Evolutionary conservation across 2,113 vertebrate species (phyloP).

Genomic region (Apteryx owenii): DNA sequence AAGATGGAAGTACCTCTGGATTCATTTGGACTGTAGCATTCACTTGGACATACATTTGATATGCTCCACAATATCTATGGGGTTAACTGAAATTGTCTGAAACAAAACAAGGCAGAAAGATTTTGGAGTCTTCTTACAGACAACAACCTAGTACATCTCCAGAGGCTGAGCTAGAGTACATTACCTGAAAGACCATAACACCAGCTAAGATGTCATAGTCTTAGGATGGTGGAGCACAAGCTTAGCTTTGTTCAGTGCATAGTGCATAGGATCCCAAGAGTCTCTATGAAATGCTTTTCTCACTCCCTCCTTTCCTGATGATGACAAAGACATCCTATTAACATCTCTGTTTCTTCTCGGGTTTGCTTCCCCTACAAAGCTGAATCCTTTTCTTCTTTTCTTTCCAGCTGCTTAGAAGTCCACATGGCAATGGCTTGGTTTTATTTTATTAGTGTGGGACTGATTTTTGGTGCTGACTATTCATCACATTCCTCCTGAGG

Average conservation of each 20-base stretch:
- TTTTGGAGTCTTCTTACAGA: background rate
- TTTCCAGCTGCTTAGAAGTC: background rate
- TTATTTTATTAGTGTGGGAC: background rate
- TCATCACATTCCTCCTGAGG: background rate
- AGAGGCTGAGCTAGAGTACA: background rate
- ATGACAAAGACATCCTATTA: fast-evolving
- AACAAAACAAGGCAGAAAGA: background rate
- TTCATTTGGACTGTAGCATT: background rate
- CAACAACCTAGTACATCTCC: background rate
- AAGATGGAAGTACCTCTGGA: background rate
- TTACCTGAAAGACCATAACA: background rate
- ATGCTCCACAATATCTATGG: background rate
- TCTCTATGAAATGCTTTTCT: background rate
- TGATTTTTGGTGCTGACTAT: background rate
- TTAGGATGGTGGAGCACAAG: background rate
- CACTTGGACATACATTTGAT: background rate
- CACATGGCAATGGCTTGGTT: background rate
- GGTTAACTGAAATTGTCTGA: background rate
- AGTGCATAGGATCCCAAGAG: background rate
- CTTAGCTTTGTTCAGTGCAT: background rate
- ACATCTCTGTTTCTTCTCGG: background rate
- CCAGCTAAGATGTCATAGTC: background rate
- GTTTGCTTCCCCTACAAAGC: background rate
- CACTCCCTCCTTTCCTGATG: background rate
- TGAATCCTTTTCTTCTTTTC: background rate